Evolutionary conservation across 2,888 invertebrate genomes (phyloP), one percentile per base, ranked within the genome.

Genomic region (Campopleginae sp.): DNA sequence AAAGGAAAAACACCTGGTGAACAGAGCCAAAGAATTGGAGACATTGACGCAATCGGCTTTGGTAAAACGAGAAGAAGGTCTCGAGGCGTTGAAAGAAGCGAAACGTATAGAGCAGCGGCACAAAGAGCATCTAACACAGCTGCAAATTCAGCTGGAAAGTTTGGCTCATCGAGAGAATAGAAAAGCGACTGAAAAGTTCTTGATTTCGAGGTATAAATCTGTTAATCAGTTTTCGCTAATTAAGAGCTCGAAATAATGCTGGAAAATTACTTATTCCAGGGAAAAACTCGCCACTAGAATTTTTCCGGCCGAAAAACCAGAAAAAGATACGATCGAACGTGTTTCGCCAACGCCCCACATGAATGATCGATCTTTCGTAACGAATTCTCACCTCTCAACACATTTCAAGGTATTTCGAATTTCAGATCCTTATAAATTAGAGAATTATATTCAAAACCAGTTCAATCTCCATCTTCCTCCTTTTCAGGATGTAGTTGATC

Each of bases 21-120:
- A 88, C 33, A 90, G 90, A 51, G 93, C 93, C 10, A 92, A 91
- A 86, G 92, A 93, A 85, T 87, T 93, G 23, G 92, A 93, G 79
- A 88, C 89, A 54, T 87, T 93, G 27, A 93, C 93, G 38, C 91
- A 92, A 86, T 89, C 91, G 38, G 91, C 93, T 44, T 42, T 93
- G 74, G 72, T 72, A 14, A 93, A 92, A 88, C 91, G 89, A 33
- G 91, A 92, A 8, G 93, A 93, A 88, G 93, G 93, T 46, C 61
- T 91, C 4, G 88, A 86, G 86, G 92, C 92, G 44, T 84, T 93
- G 51, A 90, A 88, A 86, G 90, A 92, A 80, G 93, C 92, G 75
- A 91, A 85, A 74, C 86, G 89, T 44, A 88, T 93, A 8, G 91
- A 93, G 87, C 89, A 90, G 86, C 89, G 89, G 4, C 90, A 92